Evolutionary conservation across 1,140 invertebrate species (phyloP), one percentile per base, ranked within the genome.

Genomic region (Pseudomyrmex gracilis): DNA sequence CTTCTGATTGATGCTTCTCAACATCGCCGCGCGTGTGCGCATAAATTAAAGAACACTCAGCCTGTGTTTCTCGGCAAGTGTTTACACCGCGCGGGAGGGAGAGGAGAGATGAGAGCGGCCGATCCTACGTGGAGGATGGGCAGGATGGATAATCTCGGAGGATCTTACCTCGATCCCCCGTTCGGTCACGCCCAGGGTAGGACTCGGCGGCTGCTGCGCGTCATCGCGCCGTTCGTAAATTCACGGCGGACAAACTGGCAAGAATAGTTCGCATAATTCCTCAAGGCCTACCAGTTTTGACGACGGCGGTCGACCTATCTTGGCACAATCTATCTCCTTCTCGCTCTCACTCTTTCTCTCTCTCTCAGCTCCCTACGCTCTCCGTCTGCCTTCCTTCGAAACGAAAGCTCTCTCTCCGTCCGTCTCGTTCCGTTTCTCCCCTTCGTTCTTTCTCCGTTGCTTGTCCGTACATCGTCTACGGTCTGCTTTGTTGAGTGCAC

Each of bases 261-360:
- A 92, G 92, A 93, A 94, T 94, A 94, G 93, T 93, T 94, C 92
- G 92, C 92, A 94, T 94, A 93, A 94, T 94, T 93, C 85, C 90
- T 93, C 93, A 94, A 94, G 94, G 94, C 91, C 94, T 94, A 94
- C 94, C 93, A 93, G 92, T 94, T 94, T 93, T 93, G 94, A 94
- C 92, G 93, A 91, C 92, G 90, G 87, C 88, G 88, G 83, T 83
- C 85, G 55, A 89, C 90, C 90, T 94, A 94, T 94, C 93, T 94
- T 91, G 90, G 90, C 92, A 92, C 93, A 93, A 94, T 93, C 93
- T 93, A 89, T 91, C 85, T 92, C 90, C 83, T 84, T 71, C 82
- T 83, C 77, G 77, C 66, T 85, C 34, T 34, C 34, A 5, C 34
- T 34, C 0, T 93, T 92, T 93, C 86, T 91, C 85, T 92, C 90